Base-by-base conservation (phyloP, 92 coral and sea anemone species). In the Virgularia gustaviana region DNA sequence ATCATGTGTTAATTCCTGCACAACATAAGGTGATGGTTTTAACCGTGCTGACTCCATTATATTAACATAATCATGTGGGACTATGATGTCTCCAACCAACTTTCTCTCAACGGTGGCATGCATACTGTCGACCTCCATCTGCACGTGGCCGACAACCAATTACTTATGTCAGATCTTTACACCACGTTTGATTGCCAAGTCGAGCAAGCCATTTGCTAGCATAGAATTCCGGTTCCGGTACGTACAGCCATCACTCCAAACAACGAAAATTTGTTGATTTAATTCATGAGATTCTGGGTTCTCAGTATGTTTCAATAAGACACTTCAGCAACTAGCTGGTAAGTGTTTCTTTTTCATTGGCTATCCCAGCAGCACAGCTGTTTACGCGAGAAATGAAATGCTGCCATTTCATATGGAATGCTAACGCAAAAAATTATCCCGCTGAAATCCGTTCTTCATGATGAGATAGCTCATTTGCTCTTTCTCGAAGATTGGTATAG, bases 81-180 rank as follows among this genome's bases (percentile, higher is more conserved):
- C 1, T 49, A 6, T 51, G 24, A 57, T 34, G 43, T 72, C 68
- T 11, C 53, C 41, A 39, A 72, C 78, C 24, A 72, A 15, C 18
- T 53, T 49, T 13, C 36, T 29, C 31, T 56, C 67, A 16, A 72
- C 57, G 3, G 36, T 72, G 10, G 52, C 34, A 27, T 72, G 67
- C 78, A 72, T 53, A 19, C 66, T 32, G 28, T 72, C 78, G 1
- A 39, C 45, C 41, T 72, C 67, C 51, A 72, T 72, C 49, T 55
- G 67, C 13, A 54, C 57, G 53, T 72, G 78, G 3, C 68, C 67
- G 25, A 57, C 78, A 8, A 53, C 61, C 38, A 72, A 47, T 35
- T 72, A 72, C 61, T 72, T 72, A 44, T 56, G 78, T 2, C 35
- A 22, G 41, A 72, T 72, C 9, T 24, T 44, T 20, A 72, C 67